Evolutionary conservation across 2,888 invertebrate genomes (phyloP), one percentile per base, ranked within the genome.

Genomic region (Yponomeuta plumbellus): DNA sequence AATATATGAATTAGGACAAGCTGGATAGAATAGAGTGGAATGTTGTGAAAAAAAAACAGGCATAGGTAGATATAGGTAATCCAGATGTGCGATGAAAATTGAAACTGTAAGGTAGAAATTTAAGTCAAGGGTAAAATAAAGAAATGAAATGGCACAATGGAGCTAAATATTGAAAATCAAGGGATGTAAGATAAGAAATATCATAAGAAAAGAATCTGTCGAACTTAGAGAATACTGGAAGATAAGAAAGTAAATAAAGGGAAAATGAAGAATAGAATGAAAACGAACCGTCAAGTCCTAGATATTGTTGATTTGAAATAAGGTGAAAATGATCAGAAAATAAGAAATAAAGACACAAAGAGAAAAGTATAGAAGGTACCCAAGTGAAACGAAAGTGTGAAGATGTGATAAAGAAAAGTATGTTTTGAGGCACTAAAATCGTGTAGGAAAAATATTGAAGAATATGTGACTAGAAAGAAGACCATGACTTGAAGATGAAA

Each of bases 1-100:
- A 11, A 58, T 20, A 21, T 11, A 58, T 85, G 81, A 71, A 40
- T 57, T 2, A 22, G 61, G 64, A 69, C 56, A 61, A 61, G 66
- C 65, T 64, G 56, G 64, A 69, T 39, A 63, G 59, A 58, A 66
- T 20, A 57, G 21, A 57, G 11, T 2, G 4, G 34, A 34, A 8
- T 8, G 8, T 34, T 5, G 34, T 34, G 34, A 34, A 34, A 34
- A 34, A n/a, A 34, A 34, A 26, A 2, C 2, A 26, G 26, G 26
- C 26, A 26, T 26, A 26, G n/a, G n/a, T n/a, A n/a, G n/a, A n/a
- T n/a, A n/a, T n/a, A n/a, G n/a, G n/a, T n/a, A n/a, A n/a, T n/a
- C n/a, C n/a, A n/a, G n/a, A n/a, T n/a, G n/a, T n/a, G n/a, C n/a
- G n/a, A n/a, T n/a, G n/a, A n/a, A n/a, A 26, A 26, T 4, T 4